These are phyloP conservation scores for Eupeodes luniger DNA, from an alignment of 2,888 invertebrate genomes.

Conservation along the genomic window DNA sequence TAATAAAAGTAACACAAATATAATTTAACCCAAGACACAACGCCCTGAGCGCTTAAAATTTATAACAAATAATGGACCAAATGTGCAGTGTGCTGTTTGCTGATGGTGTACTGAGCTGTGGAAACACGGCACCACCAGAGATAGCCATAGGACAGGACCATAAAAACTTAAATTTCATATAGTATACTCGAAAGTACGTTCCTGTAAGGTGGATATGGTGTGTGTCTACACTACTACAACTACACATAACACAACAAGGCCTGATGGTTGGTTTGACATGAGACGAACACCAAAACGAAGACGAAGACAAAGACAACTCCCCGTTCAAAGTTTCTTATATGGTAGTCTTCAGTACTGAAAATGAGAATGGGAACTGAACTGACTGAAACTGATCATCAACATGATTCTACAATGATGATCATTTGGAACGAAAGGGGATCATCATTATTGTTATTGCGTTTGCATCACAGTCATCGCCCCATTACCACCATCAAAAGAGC, in stretches of 20 bases:
- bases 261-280: constrained; percentile 24
- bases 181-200: neutral
- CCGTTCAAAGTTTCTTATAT: neutral
- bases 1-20: constrained; percentile 39
- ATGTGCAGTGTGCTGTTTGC: neutral
- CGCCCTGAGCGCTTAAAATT: constrained; percentile 14
- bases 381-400: constrained; percentile 36
- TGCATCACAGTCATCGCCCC: constrained; percentile 38
- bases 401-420: constrained; percentile 35
- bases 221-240: neutral
- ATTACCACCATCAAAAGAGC: constrained; percentile 61
- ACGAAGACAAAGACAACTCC: neutral
- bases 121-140: constrained; percentile 10
- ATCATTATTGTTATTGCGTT: constrained; percentile 48
- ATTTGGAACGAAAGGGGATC: constrained; percentile 39
- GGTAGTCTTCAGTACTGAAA: neutral
- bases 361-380: too few species aligned
- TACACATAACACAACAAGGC: neutral
- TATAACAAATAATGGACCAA: constrained; percentile 32
- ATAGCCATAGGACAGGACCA: constrained; percentile 50
- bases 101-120: neutral
- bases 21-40: constrained; percentile 32
- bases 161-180: constrained; percentile 65
- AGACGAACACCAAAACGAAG: neutral
- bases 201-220: neutral